Percentiles rank a stretch among this genome's conserved stretches.
Conservation (phyloP, 92 coral and sea anemone genomes). For the Porites lobata region DNA sequence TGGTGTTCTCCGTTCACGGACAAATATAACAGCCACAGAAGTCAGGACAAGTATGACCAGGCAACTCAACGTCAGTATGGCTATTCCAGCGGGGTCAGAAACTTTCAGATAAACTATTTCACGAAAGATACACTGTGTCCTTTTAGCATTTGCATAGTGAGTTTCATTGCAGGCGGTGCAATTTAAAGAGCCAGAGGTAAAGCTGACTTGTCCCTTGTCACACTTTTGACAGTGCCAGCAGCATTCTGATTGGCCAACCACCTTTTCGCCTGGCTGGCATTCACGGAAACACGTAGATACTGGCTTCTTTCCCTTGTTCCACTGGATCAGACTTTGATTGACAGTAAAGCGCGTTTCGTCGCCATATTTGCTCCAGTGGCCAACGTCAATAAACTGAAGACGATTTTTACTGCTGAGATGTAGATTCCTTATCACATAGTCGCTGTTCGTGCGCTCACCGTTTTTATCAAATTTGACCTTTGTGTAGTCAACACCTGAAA, state of each 20-base stretch:
- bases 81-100: conserved; percentile 75
- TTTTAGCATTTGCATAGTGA: conserved; percentile 74
- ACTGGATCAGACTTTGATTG: conserved; percentile 64
- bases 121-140: conserved; percentile 75
- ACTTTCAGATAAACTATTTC: conserved; percentile 68
- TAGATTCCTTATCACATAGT: conserved; percentile 82
- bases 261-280: conserved; percentile 87
- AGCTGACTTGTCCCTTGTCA: conserved; percentile 90
- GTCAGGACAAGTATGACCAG: conserved; percentile 72
- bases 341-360: conserved; percentile 48
- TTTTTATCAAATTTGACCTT: conserved; percentile 73
- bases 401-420: conserved; percentile 42
- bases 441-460: conserved; percentile 86
- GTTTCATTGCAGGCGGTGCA: conserved; percentile 85
- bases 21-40: conserved; percentile 59
- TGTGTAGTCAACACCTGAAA: conserved; percentile 70
- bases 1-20: conserved; percentile 68
- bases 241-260: conserved; percentile 95
- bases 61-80: conserved; percentile 72
- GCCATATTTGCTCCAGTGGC: conserved; percentile 72
- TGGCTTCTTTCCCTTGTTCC: conserved; percentile 82
- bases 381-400: conserved; percentile 68
- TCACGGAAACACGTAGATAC: conserved; percentile 86
- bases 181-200: conserved; percentile 53
- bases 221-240: conserved; percentile 98